These are phyloP conservation scores for Taenioides sp. DNA, from an alignment of 2,797 vertebrate species.

Conservation along the genomic window DNA sequence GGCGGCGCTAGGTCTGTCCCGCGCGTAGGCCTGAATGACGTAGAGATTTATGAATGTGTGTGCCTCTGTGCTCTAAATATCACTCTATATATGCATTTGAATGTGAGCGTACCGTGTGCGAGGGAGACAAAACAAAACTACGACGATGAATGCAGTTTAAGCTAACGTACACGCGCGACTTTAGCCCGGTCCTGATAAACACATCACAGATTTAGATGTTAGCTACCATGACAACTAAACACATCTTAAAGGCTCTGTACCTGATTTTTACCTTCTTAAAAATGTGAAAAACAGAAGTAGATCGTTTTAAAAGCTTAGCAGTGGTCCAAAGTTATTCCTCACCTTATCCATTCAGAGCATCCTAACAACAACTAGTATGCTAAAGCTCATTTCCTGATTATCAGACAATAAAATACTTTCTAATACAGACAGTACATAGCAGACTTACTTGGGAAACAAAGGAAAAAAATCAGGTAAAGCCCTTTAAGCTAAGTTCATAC, in stretches of 20 bases:
- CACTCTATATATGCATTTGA: conserved; percentile 37
- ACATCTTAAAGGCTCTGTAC: not conserved
- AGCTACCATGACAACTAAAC: not conserved
- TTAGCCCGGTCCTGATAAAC: conserved; percentile 51
- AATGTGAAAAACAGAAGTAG: no score
- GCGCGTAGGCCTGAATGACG: conserved; percentile 34
- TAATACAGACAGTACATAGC: no score
- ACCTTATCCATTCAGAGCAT: no score
- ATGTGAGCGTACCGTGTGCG: conserved; percentile 20
- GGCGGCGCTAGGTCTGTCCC: conserved; percentile 27
- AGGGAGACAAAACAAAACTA: conserved; percentile 5
- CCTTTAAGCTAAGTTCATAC: no score
- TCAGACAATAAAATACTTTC: no score
- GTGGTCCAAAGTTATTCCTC: no score
- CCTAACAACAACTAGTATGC: no score
- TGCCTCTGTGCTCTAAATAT: conserved; percentile 42
- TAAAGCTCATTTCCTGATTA: no score
- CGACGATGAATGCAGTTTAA: conserved; percentile 30
- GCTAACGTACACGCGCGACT: conserved; percentile 32
- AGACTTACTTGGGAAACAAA: no score
- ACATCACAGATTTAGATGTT: conserved; percentile 16
- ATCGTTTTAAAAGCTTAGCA: no score
- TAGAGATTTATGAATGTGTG: conserved; percentile 52
- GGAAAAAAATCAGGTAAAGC: no score
- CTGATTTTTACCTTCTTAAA: no score